phyloP scores from a whole-genome alignment of 2,888 invertebrate genomes.

The Luperina nickerlii region DNA sequence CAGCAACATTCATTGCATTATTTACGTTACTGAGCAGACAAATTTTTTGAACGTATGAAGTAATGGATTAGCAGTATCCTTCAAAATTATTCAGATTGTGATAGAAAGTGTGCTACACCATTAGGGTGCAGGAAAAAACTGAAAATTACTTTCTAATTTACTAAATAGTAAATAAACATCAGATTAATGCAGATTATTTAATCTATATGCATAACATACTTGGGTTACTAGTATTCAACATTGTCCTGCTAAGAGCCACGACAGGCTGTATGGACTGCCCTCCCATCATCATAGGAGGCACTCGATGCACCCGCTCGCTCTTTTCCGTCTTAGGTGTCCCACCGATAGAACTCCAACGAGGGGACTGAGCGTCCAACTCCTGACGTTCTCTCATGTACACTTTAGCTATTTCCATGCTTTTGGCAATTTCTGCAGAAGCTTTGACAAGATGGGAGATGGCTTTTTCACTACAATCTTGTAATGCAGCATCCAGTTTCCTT shows the following conservation, averaged over 20 bases:
- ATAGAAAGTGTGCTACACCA: background rate
- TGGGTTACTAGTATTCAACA: conserved; percentile 75
- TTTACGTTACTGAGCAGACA: no score
- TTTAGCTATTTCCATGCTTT: conserved; percentile 79
- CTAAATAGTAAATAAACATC: background rate
- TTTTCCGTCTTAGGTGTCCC: conserved; percentile 71
- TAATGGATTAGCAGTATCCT: background rate
- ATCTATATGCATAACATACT: conserved; percentile 68
- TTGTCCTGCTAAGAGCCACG: conserved; percentile 81
- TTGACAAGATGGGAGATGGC: conserved; percentile 81
- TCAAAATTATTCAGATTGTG: no score
- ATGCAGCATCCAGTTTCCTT: conserved; percentile 76
- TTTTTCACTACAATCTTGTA: conserved; percentile 80
- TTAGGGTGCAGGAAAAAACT: background rate
- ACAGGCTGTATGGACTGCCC: conserved; percentile 86
- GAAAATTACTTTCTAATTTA: background rate
- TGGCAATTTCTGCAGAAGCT: conserved; percentile 81
- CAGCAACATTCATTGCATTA: no score
- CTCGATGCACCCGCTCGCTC: conserved; percentile 80
- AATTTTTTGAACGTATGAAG: background rate
- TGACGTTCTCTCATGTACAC: conserved; percentile 75
- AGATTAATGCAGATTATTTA: background rate
- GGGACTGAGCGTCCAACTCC: conserved; percentile 74
- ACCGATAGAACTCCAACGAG: conserved; percentile 81
- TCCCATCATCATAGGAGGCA: conserved; percentile 83